Evolutionary conservation across 2,113 vertebrate genomes (phyloP), one percentile per base, ranked within the genome.

Genomic region (Falco punctatus): DNA sequence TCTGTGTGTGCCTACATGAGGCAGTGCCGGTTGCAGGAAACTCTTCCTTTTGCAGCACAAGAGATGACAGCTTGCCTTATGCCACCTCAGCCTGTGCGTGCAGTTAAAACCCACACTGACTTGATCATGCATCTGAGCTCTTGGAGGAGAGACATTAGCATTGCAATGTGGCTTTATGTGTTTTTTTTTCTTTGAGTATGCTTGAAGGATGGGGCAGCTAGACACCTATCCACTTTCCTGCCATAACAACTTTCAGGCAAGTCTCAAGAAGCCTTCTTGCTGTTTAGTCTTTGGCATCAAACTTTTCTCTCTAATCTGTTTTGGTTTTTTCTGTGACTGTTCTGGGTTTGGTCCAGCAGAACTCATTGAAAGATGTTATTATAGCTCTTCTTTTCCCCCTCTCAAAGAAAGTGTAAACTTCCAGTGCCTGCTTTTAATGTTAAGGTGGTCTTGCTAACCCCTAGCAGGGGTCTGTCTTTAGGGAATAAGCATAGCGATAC

Each of bases 1-100:
- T 42, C 59, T 27, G 16, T 11, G 26, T 24, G 49, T 3, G 1
- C n/a, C 54, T 8, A 21, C 21, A 4, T 1, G 0, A 46, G 67
- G 42, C 35, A 35, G 14, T 30, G 59, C 70, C 4, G 11, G 8
- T 30, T 72, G 70, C 59, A 49, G 64, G 27, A 77, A 61, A 40
- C 24, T 28, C 28, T 52, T 65, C 49, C 32, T 84, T 71, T 44
- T 51, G 35, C 48, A 49, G 58, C 70, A 24, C 11, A 4, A 28
- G 57, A 65, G 24, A 2, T 13, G 30, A 32, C 44, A 80, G 73
- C 40, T 69, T 48, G 24, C 19, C 14, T 69, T 4, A 3, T 18
- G 18, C 51, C n/a, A 14, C 33, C 61, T 55, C 67, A 65, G 49
- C 49, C 22, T 13, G 8, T 13, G 10, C 0, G 0, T 40, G 46